These are phyloP conservation scores for Helicoverpa zea DNA, from an alignment of 1,140 invertebrate genomes.

Conservation along the genomic window DNA sequence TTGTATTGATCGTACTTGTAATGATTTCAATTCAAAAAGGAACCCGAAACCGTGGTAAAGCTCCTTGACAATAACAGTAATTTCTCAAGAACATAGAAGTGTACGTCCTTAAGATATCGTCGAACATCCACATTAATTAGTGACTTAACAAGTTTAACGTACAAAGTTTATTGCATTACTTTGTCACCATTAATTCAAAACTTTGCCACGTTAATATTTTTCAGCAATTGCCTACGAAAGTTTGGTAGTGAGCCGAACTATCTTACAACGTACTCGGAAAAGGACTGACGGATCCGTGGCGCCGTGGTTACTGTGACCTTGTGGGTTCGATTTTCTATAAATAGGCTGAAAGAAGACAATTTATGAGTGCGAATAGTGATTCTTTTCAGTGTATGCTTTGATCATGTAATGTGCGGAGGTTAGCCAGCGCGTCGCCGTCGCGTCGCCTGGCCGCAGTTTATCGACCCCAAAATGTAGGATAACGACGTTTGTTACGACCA, in stretches of 20 bases:
- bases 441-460: conserved; percentile 73
- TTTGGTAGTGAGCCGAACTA: conserved; percentile 7
- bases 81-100: conserved; percentile 1
- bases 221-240: conserved; percentile 16
- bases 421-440: conserved; percentile 69
- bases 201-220: conserved; percentile 35
- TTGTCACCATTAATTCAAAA: conserved; percentile 42
- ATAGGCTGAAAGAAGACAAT: conserved; percentile 47
- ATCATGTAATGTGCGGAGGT: conserved; percentile 72
- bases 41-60: neutral
- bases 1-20: neutral
- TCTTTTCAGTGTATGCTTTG: conserved; percentile 60
- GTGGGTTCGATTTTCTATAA: conserved; percentile 25
- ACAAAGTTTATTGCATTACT: conserved; percentile 38
- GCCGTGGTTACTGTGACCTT: conserved; percentile 12
- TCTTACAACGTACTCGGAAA: neutral
- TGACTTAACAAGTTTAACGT: conserved; percentile 35
- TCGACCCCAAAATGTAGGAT: conserved; percentile 81
- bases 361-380: conserved; percentile 52
- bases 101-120: conserved; percentile 32
- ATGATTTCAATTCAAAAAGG: neutral
- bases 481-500: conserved; percentile 80
- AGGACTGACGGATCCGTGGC: conserved; percentile 6
- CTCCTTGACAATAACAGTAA: conserved; percentile 20
- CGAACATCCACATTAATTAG: conserved; percentile 40